Percentiles rank a stretch among this genome's conserved stretches.
These are phyloP conservation scores for Sigmodon hispidus DNA, from an alignment of 2,113 vertebrate species.

Conservation along the genomic window DNA sequence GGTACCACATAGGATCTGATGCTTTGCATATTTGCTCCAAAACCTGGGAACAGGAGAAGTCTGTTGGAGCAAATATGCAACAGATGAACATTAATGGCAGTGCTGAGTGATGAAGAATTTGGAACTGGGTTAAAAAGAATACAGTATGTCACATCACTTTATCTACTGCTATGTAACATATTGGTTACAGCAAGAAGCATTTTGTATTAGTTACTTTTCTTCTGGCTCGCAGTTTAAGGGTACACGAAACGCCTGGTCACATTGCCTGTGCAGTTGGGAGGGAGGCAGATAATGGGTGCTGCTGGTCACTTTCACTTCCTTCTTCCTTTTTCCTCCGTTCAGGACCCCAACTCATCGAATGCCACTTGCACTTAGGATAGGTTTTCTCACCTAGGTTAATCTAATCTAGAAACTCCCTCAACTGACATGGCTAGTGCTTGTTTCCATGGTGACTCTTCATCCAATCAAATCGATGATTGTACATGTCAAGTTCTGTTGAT, in stretches of 20 bases:
- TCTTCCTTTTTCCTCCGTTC: not conserved
- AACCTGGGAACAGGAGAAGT: not conserved
- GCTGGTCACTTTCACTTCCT: not conserved
- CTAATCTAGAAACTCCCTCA: not conserved
- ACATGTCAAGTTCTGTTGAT: not conserved
- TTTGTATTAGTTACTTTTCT: not conserved
- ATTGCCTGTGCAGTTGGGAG: not conserved
- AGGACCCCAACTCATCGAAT: not conserved
- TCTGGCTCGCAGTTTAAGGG: not conserved
- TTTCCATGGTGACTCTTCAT: not conserved
- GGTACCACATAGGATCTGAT: too few relatives aligned
- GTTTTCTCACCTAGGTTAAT: not conserved
- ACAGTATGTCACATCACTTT: not conserved
- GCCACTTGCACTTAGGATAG: not conserved
- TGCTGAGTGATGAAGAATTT: not conserved
- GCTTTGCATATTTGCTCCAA: not conserved
- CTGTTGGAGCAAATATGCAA: not conserved
- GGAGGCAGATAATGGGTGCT: not conserved
- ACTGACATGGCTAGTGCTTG: not conserved
- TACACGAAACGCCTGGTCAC: not conserved
- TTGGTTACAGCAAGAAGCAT: not conserved
- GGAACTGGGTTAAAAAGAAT: not conserved
- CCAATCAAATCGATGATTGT: not conserved
- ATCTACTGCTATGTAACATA: not conserved
- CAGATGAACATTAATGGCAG: not conserved